These are phyloP conservation scores for Leuciscus idus DNA, from an alignment of 2,113 vertebrate species.

Conservation along the genomic window DNA sequence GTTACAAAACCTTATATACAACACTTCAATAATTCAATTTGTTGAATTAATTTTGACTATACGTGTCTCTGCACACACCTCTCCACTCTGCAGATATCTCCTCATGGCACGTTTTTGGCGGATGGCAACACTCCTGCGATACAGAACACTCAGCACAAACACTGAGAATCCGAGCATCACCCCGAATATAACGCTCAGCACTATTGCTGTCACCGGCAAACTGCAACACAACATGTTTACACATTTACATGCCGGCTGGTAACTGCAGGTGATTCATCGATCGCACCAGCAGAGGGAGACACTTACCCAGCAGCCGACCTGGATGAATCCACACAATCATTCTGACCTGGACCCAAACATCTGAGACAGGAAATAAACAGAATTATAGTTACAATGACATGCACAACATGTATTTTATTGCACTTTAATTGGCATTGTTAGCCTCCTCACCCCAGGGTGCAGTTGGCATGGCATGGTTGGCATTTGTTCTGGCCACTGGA, in stretches of 20 bases:
- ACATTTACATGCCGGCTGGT: neutral
- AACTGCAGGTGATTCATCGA: neutral
- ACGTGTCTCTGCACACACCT: slow-evolving; percentile 72
- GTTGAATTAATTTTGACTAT: neutral
- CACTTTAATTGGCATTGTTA: neutral
- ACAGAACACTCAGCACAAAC: slow-evolving; percentile 81
- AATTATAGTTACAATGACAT: neutral
- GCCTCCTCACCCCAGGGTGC: slow-evolving; percentile 80
- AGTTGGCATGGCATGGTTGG: slow-evolving; percentile 86
- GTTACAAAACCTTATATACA: neutral
- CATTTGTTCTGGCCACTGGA: slow-evolving; percentile 78
- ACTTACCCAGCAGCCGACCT: slow-evolving; percentile 61
- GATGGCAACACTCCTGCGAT: slow-evolving; percentile 87
- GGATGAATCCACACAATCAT: slow-evolving; percentile 73
- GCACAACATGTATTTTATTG: neutral
- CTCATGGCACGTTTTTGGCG: slow-evolving; percentile 91
- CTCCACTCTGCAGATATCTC: slow-evolving; percentile 89
- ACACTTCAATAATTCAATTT: neutral
- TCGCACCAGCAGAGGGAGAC: slow-evolving; percentile 44
- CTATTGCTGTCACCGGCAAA: slow-evolving; percentile 79
- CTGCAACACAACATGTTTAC: slow-evolving; percentile 62
- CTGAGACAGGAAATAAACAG: slow-evolving; percentile 66
- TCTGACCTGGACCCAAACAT: slow-evolving; percentile 79
- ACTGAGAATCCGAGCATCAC: slow-evolving; percentile 75
- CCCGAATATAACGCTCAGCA: slow-evolving; percentile 77